Evolutionary conservation across 2,888 invertebrate species (phyloP).

Genomic region (Kuschelorhynchus macadamiae): DNA sequence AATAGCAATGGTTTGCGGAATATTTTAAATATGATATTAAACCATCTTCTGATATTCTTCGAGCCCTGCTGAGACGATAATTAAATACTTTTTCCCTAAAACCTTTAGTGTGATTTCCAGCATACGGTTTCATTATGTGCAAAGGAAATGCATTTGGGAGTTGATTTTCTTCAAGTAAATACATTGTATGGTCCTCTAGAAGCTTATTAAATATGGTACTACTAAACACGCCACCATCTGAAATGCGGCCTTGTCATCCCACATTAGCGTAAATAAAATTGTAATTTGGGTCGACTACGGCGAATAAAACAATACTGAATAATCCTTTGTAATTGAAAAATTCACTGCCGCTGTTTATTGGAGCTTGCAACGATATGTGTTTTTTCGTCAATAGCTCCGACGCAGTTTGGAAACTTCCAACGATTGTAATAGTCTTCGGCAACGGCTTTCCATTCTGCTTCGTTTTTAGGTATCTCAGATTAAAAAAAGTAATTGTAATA

Average conservation of each 20-base stretch:
- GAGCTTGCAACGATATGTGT: background rate
- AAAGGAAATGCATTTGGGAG: no score
- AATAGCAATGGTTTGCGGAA: no score
- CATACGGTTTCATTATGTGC: background rate
- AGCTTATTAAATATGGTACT: no score
- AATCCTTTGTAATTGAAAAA: constrained; percentile 2
- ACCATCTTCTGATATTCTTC: background rate
- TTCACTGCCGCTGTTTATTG: constrained; percentile 1
- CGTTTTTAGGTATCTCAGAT: no score
- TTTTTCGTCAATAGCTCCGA: constrained; percentile 1
- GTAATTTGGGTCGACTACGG: background rate
- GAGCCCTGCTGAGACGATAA: constrained; percentile 1
- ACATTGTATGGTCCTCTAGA: no score
- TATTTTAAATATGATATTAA: no score
- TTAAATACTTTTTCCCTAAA: background rate
- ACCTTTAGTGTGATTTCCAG: background rate
- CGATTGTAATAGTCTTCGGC: no score
- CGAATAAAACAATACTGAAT: constrained; percentile 4
- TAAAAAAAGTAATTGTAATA: no score
- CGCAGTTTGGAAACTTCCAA: background rate
- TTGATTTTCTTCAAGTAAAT: no score
- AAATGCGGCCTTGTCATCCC: background rate
- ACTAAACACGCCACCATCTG: no score
- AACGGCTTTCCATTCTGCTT: no score
- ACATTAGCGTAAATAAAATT: background rate